A percentile compares a stretch with the other conserved stretches of the same genome.
Conservation (phyloP, 2,113 vertebrate genomes). For the Lophura nycthemera region DNA sequence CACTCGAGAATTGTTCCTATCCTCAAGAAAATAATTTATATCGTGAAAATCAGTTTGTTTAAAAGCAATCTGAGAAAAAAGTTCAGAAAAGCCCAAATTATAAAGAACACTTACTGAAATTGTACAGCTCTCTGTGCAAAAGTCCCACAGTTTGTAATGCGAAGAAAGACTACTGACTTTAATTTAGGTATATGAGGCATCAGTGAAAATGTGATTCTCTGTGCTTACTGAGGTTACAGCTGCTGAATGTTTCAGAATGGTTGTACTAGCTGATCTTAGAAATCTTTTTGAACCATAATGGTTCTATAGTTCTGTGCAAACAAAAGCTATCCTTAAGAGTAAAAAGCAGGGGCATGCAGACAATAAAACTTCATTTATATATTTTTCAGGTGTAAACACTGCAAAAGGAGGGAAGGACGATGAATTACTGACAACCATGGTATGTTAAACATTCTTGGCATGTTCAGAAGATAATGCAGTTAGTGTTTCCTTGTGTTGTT, state of each 20-base stretch:
- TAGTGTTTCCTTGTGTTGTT: neutral
- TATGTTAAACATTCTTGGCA: conserved; percentile 62
- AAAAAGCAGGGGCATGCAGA: neutral
- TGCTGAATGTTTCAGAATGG: neutral
- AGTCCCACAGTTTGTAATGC: neutral
- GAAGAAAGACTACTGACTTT: neutral
- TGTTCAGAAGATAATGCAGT: neutral
- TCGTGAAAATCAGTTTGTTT: neutral
- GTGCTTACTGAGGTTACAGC: neutral
- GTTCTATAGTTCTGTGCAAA: neutral
- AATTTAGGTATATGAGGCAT: neutral
- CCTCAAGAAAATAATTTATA: neutral
- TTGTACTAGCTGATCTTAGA: no score
- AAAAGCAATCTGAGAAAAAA: neutral
- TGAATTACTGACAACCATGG: conserved; percentile 91
- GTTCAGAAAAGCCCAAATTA: neutral
- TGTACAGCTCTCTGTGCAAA: neutral
- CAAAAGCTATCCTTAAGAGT: neutral
- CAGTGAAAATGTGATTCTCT: neutral
- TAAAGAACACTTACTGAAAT: neutral
- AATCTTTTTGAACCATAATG: no score
- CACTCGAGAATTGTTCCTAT: neutral
- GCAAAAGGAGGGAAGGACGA: conserved; percentile 85
- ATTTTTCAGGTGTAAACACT: conserved; percentile 82
- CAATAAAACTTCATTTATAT: neutral